Evolutionary conservation across 2,888 invertebrate genomes (phyloP).

Genomic region (Hirtodrosophila confusa): DNA sequence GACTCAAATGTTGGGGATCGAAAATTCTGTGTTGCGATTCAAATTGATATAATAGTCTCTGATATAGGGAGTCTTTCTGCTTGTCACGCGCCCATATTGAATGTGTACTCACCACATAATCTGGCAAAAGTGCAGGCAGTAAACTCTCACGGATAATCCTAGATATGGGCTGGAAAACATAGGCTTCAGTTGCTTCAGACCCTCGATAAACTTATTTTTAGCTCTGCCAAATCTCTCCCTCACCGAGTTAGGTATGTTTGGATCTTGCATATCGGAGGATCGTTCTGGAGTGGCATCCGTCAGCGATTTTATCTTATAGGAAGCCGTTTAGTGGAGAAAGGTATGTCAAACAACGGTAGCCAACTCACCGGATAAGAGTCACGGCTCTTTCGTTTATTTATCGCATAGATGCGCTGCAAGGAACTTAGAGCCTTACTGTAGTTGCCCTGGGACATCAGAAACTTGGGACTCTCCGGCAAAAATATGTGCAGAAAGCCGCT

Average conservation of each 20-base stretch:
- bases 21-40: no score
- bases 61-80: no score
- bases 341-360: background rate
- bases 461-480: slow-evolving; percentile 81
- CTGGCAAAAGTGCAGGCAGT: slow-evolving; percentile 61
- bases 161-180: slow-evolving; percentile 59
- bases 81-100: background rate
- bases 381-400: slow-evolving; percentile 87
- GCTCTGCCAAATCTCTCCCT: slow-evolving; percentile 23
- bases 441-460: slow-evolving; percentile 78
- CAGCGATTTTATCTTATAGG: slow-evolving; percentile 43
- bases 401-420: slow-evolving; percentile 86
- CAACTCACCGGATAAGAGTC: slow-evolving; percentile 87
- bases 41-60: no score
- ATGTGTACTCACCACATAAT: slow-evolving; percentile 55
- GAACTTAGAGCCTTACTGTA: slow-evolving; percentile 70
- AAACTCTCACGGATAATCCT: slow-evolving; percentile 46
- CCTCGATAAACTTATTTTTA: slow-evolving; percentile 34
- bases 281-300: slow-evolving; percentile 50
- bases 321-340: background rate
- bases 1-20: no score
- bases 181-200: slow-evolving; percentile 49
- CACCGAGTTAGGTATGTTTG: background rate
- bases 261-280: background rate
- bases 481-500: slow-evolving; percentile 61